These are phyloP conservation scores for Dastarcus helophoroides DNA, from an alignment of 2,888 invertebrate genomes.

Conservation along the genomic window DNA sequence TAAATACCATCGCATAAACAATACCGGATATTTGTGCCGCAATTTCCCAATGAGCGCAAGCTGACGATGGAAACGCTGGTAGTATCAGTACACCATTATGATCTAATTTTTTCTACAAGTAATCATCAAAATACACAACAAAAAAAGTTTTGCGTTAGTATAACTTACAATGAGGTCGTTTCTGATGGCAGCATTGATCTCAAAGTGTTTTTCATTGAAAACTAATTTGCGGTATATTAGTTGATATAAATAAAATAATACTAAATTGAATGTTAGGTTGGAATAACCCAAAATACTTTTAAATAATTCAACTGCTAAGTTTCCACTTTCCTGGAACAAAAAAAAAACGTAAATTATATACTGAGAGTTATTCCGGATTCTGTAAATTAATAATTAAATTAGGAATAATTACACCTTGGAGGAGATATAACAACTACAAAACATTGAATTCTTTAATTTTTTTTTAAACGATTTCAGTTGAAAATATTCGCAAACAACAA, in stretches of 20 bases:
- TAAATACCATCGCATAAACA: constrained; percentile 54
- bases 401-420: too few relatives aligned
- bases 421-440: too few relatives aligned
- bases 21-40: constrained; percentile 46
- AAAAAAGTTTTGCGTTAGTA: constrained; percentile 5
- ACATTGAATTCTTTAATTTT: too few relatives aligned
- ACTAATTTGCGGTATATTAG: constrained; percentile 11
- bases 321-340: constrained; percentile 26
- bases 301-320: constrained; percentile 23
- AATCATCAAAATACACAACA: constrained; percentile 1
- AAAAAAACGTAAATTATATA: constrained; percentile 4
- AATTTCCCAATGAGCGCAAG: constrained; percentile 55
- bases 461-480: too few relatives aligned
- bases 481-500: too few relatives aligned
- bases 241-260: constrained; percentile 13
- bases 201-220: constrained; percentile 24
- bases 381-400: neutral
- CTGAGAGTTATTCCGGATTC: constrained; percentile 2
- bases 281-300: constrained; percentile 32
- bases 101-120: constrained; percentile 47
- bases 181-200: constrained; percentile 29
- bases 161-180: constrained; percentile 36
- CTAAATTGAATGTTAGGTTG: constrained; percentile 31
- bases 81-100: constrained; percentile 60
- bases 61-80: constrained; percentile 54